Evolutionary conservation across 2,113 vertebrate species (phyloP).

Genomic region (Phrynocephalus versicolor): DNA sequence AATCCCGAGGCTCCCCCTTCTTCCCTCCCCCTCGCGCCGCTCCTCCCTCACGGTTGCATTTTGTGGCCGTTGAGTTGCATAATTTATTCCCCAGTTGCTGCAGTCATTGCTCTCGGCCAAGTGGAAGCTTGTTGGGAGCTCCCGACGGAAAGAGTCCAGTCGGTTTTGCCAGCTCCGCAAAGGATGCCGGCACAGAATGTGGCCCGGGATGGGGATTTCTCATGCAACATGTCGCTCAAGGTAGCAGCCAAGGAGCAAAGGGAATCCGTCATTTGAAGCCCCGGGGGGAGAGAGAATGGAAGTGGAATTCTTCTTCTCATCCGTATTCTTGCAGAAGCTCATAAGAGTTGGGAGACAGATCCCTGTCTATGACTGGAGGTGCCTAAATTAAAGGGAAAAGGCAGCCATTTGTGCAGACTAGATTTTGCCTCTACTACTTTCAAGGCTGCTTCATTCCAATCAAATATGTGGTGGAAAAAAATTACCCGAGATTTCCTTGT

Average conservation of each 20-base stretch:
- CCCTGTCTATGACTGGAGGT: not conserved
- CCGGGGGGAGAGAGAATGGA: not conserved
- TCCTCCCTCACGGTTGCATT: not conserved
- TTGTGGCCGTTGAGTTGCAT: constrained; percentile 54
- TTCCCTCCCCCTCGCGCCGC: not conserved
- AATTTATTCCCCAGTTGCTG: constrained; percentile 72
- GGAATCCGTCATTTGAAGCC: not conserved
- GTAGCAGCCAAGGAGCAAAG: not conserved
- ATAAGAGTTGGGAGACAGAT: rapidly evolving
- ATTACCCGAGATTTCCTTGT: constrained; percentile 34
- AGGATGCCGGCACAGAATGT: constrained; percentile 4
- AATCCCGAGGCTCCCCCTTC: not conserved
- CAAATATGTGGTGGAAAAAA: not conserved
- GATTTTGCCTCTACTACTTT: not conserved
- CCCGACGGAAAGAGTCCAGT: constrained; percentile 57
- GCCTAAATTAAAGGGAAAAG: not conserved
- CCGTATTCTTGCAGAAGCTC: not conserved
- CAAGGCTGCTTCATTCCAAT: rapidly evolving
- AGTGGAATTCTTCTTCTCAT: not conserved
- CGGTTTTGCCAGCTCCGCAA: constrained; percentile 44
- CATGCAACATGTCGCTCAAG: not conserved
- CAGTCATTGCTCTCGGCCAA: constrained; percentile 64
- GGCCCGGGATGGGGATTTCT: not conserved
- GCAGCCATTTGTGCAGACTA: not conserved
- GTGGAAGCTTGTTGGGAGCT: constrained; percentile 62